A percentile compares a stretch with the other conserved stretches of the same genome.
Conservation (phyloP, 2,113 vertebrate species). For the Canis aureus region DNA sequence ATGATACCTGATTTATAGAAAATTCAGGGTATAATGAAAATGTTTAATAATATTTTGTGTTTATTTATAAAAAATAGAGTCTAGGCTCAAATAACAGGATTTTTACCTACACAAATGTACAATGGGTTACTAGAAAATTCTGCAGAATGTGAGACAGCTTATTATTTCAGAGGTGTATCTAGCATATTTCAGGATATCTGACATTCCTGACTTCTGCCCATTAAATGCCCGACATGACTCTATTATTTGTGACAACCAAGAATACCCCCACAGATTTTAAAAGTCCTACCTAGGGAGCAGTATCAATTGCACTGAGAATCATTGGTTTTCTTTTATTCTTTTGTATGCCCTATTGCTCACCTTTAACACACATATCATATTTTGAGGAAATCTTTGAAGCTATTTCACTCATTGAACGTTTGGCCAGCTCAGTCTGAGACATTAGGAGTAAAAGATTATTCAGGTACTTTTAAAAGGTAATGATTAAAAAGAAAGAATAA, state of each 20-base stretch:
- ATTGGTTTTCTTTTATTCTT: neutral
- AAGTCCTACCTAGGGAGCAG: neutral
- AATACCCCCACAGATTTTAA: neutral
- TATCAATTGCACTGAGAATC: neutral
- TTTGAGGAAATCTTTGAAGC: slow-evolving; percentile 28
- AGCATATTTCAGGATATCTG: neutral
- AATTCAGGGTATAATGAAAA: neutral
- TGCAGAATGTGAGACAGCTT: neutral
- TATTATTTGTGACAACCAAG: neutral
- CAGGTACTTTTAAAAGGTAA: neutral
- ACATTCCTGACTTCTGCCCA: neutral
- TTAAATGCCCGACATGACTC: neutral
- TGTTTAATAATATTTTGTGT: neutral
- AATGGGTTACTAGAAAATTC: neutral
- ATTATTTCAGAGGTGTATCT: neutral
- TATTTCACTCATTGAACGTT: slow-evolving; percentile 14
- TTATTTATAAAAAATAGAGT: neutral
- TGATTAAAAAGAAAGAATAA: slow-evolving; percentile 36
- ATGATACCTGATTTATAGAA: neutral
- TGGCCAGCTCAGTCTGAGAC: neutral
- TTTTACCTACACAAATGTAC: neutral
- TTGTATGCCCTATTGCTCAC: neutral
- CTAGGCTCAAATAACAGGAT: neutral
- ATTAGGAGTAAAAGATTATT: neutral
- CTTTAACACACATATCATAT: neutral